Base-by-base conservation (phyloP, 2,113 vertebrate species). In the Thermophis baileyi region DNA sequence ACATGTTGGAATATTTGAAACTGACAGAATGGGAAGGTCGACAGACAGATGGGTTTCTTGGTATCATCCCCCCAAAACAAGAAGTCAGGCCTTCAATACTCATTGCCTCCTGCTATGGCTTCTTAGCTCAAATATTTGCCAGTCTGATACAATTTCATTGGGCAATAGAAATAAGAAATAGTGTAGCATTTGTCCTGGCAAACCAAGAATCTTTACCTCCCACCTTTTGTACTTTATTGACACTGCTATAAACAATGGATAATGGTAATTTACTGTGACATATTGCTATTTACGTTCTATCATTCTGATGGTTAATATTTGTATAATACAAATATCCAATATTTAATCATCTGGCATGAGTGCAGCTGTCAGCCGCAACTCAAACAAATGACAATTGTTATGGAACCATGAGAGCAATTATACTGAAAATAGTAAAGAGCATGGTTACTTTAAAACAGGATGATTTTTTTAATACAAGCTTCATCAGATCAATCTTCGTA, bases 301-400 rank as follows among this genome's bases (percentile, higher is more conserved):
- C 30, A 44, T 27, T 93, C n/a, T 22, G 81, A 49, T 91, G 86
- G 94, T 53, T 35, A 95, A n/a, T 90, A 93, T 92, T 8, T 93
- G 51, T 95, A 14, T 81, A 90, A 89, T 35, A 57, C 74, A 92
- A 94, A 40, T 95, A 86, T 88, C 92, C 90, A 63, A 35, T 57
- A 90, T 90, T 93, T 95, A 93, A 90, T 47, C 85, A 94, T 85
- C 18, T 92, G 22, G 40, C 85, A 93, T 90, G 92, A 93, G 94
- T 95, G 85, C 40, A 94, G 47, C 90, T 74, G 94, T 49, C 35
- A 46, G n/a, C 54, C 92, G 57, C 92, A 95, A 91, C 74, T 54
- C 85, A 88, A 87, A 93, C 30, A 18, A 0, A 87, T 89, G n/a
- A 54, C 91, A 96, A 90, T 60, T 89, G 89, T 92, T 93, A 74